Percentiles rank a stretch among this genome's conserved stretches.
Evolutionary conservation across 2,113 vertebrate species (phyloP).

Genomic region (Datnioides undecimradiatus): DNA sequence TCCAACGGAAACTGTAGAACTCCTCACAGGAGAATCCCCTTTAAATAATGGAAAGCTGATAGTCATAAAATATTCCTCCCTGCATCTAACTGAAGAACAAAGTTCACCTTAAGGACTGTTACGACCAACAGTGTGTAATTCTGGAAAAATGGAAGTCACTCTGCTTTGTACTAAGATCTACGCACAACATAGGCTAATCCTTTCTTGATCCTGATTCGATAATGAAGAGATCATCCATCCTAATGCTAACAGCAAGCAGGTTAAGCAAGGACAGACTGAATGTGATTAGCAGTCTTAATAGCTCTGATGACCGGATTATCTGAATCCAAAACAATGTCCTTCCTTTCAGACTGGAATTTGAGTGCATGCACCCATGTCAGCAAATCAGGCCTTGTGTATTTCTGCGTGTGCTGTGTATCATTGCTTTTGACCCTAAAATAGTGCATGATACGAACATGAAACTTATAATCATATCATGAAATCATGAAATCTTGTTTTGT

Average conservation of each 20-base stretch:
- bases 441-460: not conserved
- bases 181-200: constrained; percentile 29
- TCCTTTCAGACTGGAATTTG: constrained; percentile 1
- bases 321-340: constrained; percentile 7
- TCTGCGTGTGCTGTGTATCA: not conserved
- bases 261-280: constrained; percentile 48
- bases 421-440: not conserved
- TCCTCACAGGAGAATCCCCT: not conserved
- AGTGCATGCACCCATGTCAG: not conserved
- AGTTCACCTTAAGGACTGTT: not conserved
- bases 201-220: constrained; percentile 44
- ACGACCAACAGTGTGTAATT: not conserved
- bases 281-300: constrained; percentile 62
- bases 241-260: constrained; percentile 58
- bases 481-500: not conserved
- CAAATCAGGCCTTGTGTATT: not conserved
- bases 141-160: not conserved
- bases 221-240: constrained; percentile 67
- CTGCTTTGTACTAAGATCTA: not conserved
- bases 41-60: not conserved
- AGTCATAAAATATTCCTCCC: not conserved
- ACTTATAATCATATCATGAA: no score
- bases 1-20: not conserved
- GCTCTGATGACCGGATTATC: constrained; percentile 39
- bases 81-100: not conserved